Conservation (phyloP, 1,140 invertebrate species). For the Tribolium castaneum region DNA sequence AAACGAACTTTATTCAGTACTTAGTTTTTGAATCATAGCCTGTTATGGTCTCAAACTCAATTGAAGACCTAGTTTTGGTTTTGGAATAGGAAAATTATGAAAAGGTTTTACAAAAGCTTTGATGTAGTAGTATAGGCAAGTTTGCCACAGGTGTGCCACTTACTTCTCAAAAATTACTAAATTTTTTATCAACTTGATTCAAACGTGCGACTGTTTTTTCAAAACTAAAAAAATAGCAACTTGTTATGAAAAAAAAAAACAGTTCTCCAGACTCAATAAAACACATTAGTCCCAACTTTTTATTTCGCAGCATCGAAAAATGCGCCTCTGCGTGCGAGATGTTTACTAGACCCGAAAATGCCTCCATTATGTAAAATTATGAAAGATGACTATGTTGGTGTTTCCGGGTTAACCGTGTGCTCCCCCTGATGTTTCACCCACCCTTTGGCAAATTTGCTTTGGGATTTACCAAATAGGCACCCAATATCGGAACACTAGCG, state of each 20-base stretch:
- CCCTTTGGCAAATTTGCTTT: slow-evolving; percentile 11
- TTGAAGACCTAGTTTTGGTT: no score
- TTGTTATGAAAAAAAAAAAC: no score
- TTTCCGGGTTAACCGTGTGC: slow-evolving; percentile 18
- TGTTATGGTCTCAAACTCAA: no score
- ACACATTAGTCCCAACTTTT: neutral
- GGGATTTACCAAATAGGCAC: neutral
- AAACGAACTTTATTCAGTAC: no score
- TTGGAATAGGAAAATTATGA: no score
- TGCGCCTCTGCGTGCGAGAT: neutral
- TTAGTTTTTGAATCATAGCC: no score
- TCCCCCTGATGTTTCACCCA: slow-evolving; percentile 4
- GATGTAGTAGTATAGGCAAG: neutral
- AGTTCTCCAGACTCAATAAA: no score
- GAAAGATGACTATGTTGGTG: slow-evolving; percentile 24
- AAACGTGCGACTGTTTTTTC: no score
- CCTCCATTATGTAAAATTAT: slow-evolving; percentile 23
- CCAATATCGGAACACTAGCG: neutral
- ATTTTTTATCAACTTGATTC: neutral
- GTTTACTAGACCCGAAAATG: neutral
- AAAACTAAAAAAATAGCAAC: no score
- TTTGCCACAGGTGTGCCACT: neutral
- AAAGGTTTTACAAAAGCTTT: neutral
- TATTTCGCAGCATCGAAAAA: neutral
- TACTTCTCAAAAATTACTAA: neutral